Evolutionary conservation across 1,140 invertebrate genomes (phyloP), one percentile per base, ranked within the genome.

Genomic region (Pseudoatta argentina): DNA sequence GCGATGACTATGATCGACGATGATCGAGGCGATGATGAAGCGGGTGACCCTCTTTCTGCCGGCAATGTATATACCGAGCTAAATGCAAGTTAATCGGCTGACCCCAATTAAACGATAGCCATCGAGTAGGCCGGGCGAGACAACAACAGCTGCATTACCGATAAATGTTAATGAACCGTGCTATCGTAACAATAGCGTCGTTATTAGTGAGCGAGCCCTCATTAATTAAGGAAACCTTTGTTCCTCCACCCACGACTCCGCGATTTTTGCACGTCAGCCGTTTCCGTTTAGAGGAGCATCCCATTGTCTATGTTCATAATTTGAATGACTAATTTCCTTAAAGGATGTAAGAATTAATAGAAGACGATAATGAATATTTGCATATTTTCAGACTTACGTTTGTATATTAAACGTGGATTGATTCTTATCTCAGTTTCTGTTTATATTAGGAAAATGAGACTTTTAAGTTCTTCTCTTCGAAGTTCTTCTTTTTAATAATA

Each of bases 141-240:
- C 88, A 71, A 88, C 88, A 57, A 88, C 88, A 57, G 88, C 72
- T 88, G 87, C 87, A 83, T 89, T 85, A 77, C 55, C 87, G 87
- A 89, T 89, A 89, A 89, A 89, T 89, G 88, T 89, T 89, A 89
- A 89, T 89, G 88, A 89, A 89, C 87, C 87, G 76, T 88, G 87
- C 24, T 73, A 82, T 82, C 83, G 82, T 55, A 89, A 89, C 66
- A 89, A 86, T 73, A 69, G 51, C 57, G n/a, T 55, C 59, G 77
- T 81, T 89, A 89, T 89, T 89, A 89, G 88, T 76, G 72, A 78
- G 57, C 53, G 69, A 75, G 75, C 51, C 59, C 71, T 77, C 63
- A 57, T 85, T 73, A 73, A 82, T 89, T 89, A 89, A 81, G 67
- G 51, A 69, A 75, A 78, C 83, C 87, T 89, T 89, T 89, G 88